phyloP scores from a whole-genome alignment of 2,888 invertebrate species.

The Synanthedon vespiformis region DNA sequence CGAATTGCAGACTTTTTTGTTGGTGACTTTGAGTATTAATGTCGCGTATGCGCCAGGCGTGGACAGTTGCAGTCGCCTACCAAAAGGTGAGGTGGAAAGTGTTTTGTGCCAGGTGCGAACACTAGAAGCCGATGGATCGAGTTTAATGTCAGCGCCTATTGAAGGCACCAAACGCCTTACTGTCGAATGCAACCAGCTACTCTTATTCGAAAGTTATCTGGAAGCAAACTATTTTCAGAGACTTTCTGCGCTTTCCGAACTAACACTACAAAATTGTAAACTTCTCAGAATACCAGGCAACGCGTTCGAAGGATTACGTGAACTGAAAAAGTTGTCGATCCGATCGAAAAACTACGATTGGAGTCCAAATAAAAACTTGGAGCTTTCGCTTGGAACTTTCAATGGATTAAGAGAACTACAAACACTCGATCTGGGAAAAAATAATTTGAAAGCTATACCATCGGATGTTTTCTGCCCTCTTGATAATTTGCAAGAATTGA shows the following conservation, averaged over 20 bases:
- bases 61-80: constrained; percentile 46
- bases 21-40: constrained; percentile 64
- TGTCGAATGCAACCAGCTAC: constrained; percentile 81
- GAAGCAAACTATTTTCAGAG: constrained; percentile 80
- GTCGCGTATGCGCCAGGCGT: constrained; percentile 54
- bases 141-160: constrained; percentile 69
- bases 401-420: constrained; percentile 83
- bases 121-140: constrained; percentile 76
- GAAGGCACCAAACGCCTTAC: constrained; percentile 81
- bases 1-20: constrained; percentile 62
- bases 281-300: constrained; percentile 80
- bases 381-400: constrained; percentile 79
- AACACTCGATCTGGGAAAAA: constrained; percentile 81
- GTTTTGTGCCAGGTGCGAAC: constrained; percentile 78
- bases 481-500: constrained; percentile 82
- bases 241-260: constrained; percentile 79
- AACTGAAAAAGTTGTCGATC: constrained; percentile 82
- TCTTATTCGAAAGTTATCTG: constrained; percentile 83
- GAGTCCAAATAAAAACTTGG: constrained; percentile 80
- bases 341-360: constrained; percentile 86
- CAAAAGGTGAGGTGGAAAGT: constrained; percentile 58
- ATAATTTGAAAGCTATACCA: constrained; percentile 83
- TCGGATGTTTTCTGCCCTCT: constrained; percentile 84
- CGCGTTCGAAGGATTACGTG: constrained; percentile 84
- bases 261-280: constrained; percentile 84